Percentiles rank a stretch among this genome's conserved stretches.
phyloP scores from a whole-genome alignment of 2,113 vertebrate genomes.

The Odocoileus hemionus region DNA sequence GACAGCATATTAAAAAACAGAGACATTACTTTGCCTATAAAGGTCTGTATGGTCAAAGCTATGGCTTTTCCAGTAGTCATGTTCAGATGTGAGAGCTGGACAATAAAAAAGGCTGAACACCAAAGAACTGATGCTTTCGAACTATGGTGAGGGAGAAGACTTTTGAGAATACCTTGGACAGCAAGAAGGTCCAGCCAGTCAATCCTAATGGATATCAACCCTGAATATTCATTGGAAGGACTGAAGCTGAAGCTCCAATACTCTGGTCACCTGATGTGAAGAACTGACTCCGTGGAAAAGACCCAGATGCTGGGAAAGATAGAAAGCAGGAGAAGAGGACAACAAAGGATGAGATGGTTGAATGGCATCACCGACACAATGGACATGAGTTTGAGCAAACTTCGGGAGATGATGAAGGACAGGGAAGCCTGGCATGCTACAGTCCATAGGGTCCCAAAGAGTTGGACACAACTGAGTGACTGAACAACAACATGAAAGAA shows the following conservation, averaged over 20 bases:
- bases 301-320: not conserved
- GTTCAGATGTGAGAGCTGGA: not conserved
- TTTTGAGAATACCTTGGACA: not conserved
- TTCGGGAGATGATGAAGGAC: not conserved
- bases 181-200: not conserved
- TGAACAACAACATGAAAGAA: not conserved
- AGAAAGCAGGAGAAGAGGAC: not conserved
- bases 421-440: not conserved
- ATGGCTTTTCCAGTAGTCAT: not conserved
- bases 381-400: not conserved
- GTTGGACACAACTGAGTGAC: not conserved
- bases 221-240: not conserved
- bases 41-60: not conserved
- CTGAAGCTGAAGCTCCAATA: not conserved
- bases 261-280: not conserved
- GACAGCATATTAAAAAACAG: not conserved
- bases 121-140: not conserved
- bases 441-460: not conserved
- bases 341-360: not conserved
- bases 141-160: not conserved
- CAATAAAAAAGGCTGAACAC: not conserved
- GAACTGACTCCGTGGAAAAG: not conserved
- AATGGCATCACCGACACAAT: not conserved
- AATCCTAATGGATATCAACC: not conserved
- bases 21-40: not conserved